A percentile compares a stretch with the other conserved stretches of the same genome.
phyloP scores from a whole-genome alignment of 2,113 vertebrate genomes.

The Gymnobelideus leadbeateri region DNA sequence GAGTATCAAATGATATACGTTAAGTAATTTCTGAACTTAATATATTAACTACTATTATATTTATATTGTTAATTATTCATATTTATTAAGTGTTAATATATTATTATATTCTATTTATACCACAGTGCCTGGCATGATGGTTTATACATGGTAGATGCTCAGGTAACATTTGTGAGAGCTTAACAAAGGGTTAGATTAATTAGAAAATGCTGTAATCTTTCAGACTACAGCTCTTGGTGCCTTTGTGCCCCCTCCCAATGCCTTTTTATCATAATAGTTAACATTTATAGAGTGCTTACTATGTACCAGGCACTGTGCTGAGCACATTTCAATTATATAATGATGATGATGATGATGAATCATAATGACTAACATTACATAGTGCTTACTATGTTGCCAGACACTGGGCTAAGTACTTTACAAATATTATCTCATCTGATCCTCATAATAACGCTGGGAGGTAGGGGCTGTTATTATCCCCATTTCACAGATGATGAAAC shows the following conservation, averaged over 20 bases:
- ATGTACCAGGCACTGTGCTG: background rate
- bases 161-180: background rate
- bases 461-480: background rate
- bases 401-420: background rate
- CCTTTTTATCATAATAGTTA: background rate
- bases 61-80: too few relatives aligned
- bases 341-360: background rate
- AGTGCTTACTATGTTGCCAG: background rate
- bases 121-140: too few relatives aligned
- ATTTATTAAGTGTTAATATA: too few relatives aligned
- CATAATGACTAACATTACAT: background rate
- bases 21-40: background rate
- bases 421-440: background rate
- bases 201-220: background rate
- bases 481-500: background rate
- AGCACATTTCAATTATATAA: background rate
- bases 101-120: too few relatives aligned
- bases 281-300: background rate
- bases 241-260: background rate
- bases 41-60: too few relatives aligned
- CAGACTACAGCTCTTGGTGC: background rate
- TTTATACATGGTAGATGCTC: too few relatives aligned
- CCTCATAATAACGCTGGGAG: background rate
- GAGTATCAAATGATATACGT: background rate
- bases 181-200: background rate